A percentile compares a stretch with the other conserved stretches of the same genome.
Evolutionary conservation across 1,140 invertebrate genomes (phyloP).

Genomic region (Schlechtendalia chinensis): DNA sequence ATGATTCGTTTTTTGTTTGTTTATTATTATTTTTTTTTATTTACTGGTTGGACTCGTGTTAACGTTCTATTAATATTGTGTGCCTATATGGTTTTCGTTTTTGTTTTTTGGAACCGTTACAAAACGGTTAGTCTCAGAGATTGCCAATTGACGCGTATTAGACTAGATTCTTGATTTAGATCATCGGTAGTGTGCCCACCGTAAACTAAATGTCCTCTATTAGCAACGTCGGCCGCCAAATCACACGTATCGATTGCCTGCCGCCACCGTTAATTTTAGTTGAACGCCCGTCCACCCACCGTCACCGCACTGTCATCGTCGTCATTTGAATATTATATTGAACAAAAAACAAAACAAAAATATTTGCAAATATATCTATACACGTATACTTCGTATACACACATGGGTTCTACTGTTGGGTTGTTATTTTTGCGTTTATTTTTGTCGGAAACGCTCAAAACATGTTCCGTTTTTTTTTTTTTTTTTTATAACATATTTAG

Average conservation of each 20-base stretch:
- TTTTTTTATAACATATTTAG: too few species aligned
- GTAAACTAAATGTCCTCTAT: conserved; percentile 12
- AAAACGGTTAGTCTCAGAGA: conserved; percentile 30
- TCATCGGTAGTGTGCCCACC: not conserved
- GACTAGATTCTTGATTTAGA: conserved; percentile 45
- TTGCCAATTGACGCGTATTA: conserved; percentile 38
- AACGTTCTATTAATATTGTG: conserved; percentile 42
- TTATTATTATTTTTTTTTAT: not conserved
- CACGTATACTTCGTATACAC: too few species aligned
- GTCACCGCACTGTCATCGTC: not conserved
- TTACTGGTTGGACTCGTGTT: not conserved
- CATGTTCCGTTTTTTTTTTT: too few species aligned
- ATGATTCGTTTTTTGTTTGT: not conserved
- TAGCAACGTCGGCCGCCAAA: not conserved
- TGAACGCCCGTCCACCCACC: not conserved
- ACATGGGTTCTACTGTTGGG: too few species aligned
- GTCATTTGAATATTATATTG: not conserved
- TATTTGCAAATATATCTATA: not conserved
- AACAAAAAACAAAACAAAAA: too few species aligned
- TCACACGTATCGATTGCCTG: conserved; percentile 26
- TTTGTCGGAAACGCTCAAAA: too few species aligned
- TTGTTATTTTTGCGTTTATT: too few species aligned
- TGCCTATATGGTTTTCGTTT: conserved; percentile 3
- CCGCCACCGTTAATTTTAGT: conserved; percentile 22
- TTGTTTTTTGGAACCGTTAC: conserved; percentile 41